Conservation (phyloP, 2,888 invertebrate genomes). For the Leucophenga montana region DNA sequence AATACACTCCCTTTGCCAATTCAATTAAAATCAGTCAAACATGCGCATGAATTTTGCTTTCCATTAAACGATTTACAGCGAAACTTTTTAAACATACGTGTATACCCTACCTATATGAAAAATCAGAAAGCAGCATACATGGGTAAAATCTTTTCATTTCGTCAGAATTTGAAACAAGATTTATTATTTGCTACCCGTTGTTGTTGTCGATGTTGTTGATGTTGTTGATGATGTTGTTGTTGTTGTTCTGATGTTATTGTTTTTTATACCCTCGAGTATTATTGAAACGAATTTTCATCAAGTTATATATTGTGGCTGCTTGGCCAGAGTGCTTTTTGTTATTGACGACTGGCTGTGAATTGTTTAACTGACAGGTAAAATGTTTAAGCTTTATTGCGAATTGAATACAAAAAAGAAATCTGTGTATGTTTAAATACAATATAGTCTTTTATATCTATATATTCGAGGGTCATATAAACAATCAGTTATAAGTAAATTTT, state of each 20-base stretch:
- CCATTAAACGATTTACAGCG: conserved; percentile 52
- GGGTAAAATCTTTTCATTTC: conserved; percentile 52
- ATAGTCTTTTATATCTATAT: conserved; percentile 26
- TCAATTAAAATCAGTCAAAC: conserved; percentile 8
- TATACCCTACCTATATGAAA: no score
- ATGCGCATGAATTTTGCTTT: not conserved
- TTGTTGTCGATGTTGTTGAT: no score
- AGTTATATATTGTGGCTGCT: not conserved
- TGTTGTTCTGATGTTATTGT: conserved; percentile 44
- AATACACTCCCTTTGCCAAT: not conserved
- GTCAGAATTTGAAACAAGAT: conserved; percentile 33
- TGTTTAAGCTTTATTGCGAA: no score
- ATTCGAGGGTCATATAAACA: no score
- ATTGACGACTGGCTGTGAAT: no score
- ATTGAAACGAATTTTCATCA: conserved; percentile 53
- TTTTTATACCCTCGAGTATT: conserved; percentile 51
- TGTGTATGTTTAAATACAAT: conserved; percentile 27
- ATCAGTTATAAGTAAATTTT: no score
- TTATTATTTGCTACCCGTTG: no score
- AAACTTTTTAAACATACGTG: conserved; percentile 1
- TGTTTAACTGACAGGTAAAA: no score
- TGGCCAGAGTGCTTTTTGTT: not conserved
- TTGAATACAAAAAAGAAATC: no score
- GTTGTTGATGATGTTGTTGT: no score
- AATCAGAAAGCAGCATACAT: conserved; percentile 5